Base-by-base conservation (phyloP, 2,888 invertebrate genomes). In the Unio delphinus region DNA sequence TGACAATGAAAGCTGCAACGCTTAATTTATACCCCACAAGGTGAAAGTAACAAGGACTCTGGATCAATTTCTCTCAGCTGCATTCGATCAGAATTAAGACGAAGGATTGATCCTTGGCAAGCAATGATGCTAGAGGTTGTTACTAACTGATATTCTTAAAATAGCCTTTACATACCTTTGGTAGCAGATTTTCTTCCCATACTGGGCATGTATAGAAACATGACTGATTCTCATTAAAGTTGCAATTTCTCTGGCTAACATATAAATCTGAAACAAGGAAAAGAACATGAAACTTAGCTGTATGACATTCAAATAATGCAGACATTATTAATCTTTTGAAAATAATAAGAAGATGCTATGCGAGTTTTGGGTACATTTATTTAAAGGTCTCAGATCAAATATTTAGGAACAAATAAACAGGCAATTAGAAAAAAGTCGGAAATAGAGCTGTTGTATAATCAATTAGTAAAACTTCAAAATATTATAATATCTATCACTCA, bases 181-280 rank as follows among this genome's bases (percentile, higher is more conserved):
- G 85, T 34, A 85, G 72, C 30, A 82, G 78, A 34, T 76, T 75
- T 59, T 76, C 70, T 17, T 74, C 72, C 87, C 87, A 87, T 8
- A 80, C 70, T 7, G 86, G 86, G 57, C 83, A 84, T 23, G 81
- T 80, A 64, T 78, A 81, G 63, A 81, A 78, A 18, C 83, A 81
- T n/a, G 80, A 75, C 28, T 77, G 74, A 70, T 82, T 81, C 26
- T 82, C 82, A 59, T 73, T 75, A 73, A 83, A 84, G 55, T 71
- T 72, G 34, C 74, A 79, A 78, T 86, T 86, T 26, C 82, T 72
- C 55, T 83, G 76, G 76, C 87, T 85, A 61, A 72, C 76, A 56
- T 80, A 81, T 56, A 83, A 81, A 62, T 85, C 86, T 86, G 74
- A 34, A 81, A 78, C 23, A 34, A 69, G 56, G 20, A 59, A 61